phyloP scores from a whole-genome alignment of 1,140 invertebrate genomes.

The Heliconius hewitsoni region DNA sequence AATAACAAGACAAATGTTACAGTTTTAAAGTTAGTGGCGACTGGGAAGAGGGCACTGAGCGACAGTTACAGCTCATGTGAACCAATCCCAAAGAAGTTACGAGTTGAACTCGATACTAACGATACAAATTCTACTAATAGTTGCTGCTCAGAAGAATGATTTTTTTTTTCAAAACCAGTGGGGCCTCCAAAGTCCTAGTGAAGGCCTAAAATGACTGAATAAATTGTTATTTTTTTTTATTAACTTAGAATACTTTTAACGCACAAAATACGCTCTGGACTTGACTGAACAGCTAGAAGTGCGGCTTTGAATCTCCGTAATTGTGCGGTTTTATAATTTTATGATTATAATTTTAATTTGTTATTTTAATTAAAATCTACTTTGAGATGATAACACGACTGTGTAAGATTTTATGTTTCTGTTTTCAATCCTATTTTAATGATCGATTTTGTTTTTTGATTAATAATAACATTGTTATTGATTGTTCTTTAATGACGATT shows the following conservation, averaged over 20 bases:
- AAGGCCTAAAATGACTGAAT: not conserved
- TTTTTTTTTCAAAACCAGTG: not conserved
- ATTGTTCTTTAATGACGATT: not conserved
- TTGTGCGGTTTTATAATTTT: not conserved
- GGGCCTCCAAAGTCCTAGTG: not conserved
- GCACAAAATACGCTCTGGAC: not conserved
- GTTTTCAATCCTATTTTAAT: not conserved
- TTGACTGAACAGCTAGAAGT: not conserved
- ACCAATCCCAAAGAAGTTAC: conserved; percentile 64
- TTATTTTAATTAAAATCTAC: conserved; percentile 1
- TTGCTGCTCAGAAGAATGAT: conserved; percentile 51
- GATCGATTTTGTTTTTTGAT: not conserved
- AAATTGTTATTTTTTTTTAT: not conserved
- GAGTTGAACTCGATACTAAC: conserved; percentile 45
- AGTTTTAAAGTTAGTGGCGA: conserved; percentile 50
- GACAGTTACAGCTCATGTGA: conserved; percentile 60
- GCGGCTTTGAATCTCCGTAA: not conserved
- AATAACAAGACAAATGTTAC: conserved; percentile 48
- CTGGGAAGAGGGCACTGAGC: conserved; percentile 58
- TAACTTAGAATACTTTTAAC: conserved; percentile 1
- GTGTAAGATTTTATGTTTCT: not conserved
- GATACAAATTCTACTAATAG: conserved; percentile 62
- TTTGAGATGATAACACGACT: not conserved
- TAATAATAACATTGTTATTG: not conserved
- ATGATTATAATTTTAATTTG: conserved; percentile 24